Percentiles rank a stretch among this genome's conserved stretches.
phyloP scores from a whole-genome alignment of 2,113 vertebrate species.

The Taurulus bubalis region DNA sequence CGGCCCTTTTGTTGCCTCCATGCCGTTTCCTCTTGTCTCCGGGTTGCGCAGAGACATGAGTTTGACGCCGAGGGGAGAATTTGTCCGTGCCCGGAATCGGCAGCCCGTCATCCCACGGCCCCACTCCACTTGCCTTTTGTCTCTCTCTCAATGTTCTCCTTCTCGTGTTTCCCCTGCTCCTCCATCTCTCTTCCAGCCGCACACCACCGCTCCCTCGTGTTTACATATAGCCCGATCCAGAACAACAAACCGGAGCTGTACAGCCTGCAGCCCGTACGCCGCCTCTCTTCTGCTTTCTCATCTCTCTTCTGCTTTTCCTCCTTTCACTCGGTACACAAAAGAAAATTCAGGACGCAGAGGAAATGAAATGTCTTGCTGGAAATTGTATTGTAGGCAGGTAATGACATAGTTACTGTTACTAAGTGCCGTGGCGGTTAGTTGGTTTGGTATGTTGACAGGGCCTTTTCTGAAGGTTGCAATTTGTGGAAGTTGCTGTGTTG shows the following conservation, averaged over 20 bases:
- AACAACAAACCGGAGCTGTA: slow-evolving; percentile 59
- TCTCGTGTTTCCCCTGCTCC: slow-evolving; percentile 13
- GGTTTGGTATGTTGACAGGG: not conserved
- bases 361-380: slow-evolving; percentile 45
- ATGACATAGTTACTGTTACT: slow-evolving; percentile 33
- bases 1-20: slow-evolving; percentile 57
- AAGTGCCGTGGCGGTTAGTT: not conserved
- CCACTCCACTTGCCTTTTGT: slow-evolving; percentile 32
- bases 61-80: slow-evolving; percentile 56
- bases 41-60: slow-evolving; percentile 38
- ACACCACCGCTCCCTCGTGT: slow-evolving; percentile 64
- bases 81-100: slow-evolving; percentile 62
- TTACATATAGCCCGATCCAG: slow-evolving; percentile 66
- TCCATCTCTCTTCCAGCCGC: slow-evolving; percentile 73
- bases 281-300: slow-evolving; percentile 17
- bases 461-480: slow-evolving; percentile 37
- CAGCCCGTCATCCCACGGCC: slow-evolving; percentile 42
- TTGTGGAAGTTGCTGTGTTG: slow-evolving; percentile 18
- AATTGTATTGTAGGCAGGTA: slow-evolving; percentile 50
- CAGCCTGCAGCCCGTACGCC: slow-evolving; percentile 42
- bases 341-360: slow-evolving; percentile 10
- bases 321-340: not conserved
- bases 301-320: slow-evolving; percentile 26
- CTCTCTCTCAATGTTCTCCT: slow-evolving; percentile 44
- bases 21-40: slow-evolving; percentile 56